phyloP scores from a whole-genome alignment of 1,140 invertebrate species.

The Physella acuta region DNA sequence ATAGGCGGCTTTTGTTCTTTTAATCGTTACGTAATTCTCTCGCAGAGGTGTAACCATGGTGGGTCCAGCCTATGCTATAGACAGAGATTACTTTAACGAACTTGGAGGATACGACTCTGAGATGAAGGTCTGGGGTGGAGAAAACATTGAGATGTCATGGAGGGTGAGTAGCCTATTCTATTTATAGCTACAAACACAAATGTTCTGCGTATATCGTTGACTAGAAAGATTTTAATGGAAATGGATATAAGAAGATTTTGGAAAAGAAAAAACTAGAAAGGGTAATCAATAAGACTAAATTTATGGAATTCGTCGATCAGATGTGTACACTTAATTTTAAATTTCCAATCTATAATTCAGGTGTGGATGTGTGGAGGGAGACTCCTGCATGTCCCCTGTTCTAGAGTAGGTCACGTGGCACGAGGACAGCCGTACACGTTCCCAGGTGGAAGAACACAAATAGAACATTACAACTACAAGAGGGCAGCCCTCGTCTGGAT shows the following conservation, averaged over 20 bases:
- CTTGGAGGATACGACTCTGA: conserved; percentile 68
- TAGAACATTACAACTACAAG: conserved; percentile 42
- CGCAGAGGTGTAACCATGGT: conserved; percentile 77
- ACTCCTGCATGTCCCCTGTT: conserved; percentile 77
- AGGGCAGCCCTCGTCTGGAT: conserved; percentile 45
- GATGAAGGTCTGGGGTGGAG: conserved; percentile 85
- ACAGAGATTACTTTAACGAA: conserved; percentile 83
- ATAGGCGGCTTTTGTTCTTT: no score
- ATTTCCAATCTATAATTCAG: conserved; percentile 52
- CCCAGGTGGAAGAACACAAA: conserved; percentile 70
- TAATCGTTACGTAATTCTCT: no score
- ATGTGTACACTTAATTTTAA: no score
- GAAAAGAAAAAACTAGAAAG: no score
- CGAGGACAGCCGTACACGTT: conserved; percentile 87
- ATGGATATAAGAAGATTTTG: no score
- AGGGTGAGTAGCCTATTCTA: conserved; percentile 36
- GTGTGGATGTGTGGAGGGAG: conserved; percentile 95
- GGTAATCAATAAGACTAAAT: no score
- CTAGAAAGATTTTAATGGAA: no score
- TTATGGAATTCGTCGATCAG: no score
- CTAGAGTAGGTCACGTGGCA: conserved; percentile 63
- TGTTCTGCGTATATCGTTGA: no score
- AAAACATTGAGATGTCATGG: conserved; percentile 82
- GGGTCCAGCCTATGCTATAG: conserved; percentile 92
- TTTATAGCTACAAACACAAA: no score